Percentiles rank a stretch among this genome's conserved stretches.
These are phyloP conservation scores for Sycophila sp. DNA, from an alignment of 1,140 invertebrate genomes.

Conservation along the genomic window DNA sequence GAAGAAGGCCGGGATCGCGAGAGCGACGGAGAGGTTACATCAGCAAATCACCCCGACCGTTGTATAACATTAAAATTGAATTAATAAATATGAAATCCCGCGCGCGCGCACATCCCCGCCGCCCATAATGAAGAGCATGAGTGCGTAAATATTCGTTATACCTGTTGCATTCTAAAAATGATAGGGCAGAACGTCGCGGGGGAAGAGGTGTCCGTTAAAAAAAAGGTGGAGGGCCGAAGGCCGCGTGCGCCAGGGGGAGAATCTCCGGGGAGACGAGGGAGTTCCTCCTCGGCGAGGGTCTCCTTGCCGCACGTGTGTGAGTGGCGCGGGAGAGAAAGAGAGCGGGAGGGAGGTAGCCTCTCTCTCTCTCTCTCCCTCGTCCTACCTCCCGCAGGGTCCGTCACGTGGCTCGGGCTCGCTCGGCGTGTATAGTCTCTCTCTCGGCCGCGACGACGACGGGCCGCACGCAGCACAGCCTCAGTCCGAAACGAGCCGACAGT, in stretches of 20 bases:
- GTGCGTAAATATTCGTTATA: conserved; percentile 7
- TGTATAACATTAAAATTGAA: conserved; percentile 18
- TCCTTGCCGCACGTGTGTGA: neutral
- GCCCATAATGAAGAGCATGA: conserved; percentile 3
- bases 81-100: conserved; percentile 11
- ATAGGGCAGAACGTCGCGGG: too few species aligned
- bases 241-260: neutral
- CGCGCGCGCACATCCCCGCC: neutral
- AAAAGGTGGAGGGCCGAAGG: neutral
- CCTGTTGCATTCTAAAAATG: too few species aligned
- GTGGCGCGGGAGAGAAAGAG: neutral
- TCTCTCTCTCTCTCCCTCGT: conserved; percentile 6
- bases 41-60: neutral
- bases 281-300: neutral
- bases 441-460: conserved; percentile 44
- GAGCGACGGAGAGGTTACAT: neutral
- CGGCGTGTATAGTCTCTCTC: conserved; percentile 28
- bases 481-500: conserved; percentile 64
- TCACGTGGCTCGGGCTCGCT: conserved; percentile 51
- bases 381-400: conserved; percentile 59
- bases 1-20: neutral
- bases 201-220: neutral
- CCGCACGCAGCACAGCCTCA: conserved; percentile 52
- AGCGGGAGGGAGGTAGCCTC: neutral
- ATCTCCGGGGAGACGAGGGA: conserved; percentile 17